These are phyloP conservation scores for Nannoperca australis DNA, from an alignment of 2,797 vertebrate genomes.

Conservation along the genomic window DNA sequence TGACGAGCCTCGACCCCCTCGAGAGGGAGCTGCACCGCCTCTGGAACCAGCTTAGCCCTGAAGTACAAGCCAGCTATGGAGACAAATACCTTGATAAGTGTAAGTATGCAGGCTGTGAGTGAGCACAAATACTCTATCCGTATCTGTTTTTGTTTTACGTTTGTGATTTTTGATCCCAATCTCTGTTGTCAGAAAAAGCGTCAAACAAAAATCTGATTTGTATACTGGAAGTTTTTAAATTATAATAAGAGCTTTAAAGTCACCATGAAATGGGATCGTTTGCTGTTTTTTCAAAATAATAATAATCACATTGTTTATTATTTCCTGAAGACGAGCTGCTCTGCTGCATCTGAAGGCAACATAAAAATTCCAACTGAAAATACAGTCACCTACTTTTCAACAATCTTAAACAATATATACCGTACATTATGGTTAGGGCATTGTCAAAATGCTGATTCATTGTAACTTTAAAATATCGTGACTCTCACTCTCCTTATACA, in stretches of 20 bases:
- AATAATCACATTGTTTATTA: neutral
- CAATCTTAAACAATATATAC: neutral
- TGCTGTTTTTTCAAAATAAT: neutral
- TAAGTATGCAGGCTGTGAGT: conserved; percentile 75
- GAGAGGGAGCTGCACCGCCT: conserved; percentile 88
- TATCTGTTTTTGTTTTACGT: neutral
- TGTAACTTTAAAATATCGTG: neutral
- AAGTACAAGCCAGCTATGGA: conserved; percentile 90
- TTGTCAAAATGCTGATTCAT: neutral
- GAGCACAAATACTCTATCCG: neutral
- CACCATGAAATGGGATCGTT: neutral
- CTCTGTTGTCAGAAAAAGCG: neutral
- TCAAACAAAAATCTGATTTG: neutral
- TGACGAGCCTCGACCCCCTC: conserved; percentile 86
- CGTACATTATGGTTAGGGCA: neutral
- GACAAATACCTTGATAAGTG: conserved; percentile 90
- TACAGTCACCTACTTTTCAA: too few species aligned
- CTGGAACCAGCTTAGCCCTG: conserved; percentile 89
- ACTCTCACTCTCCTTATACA: neutral
- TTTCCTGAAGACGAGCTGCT: neutral
- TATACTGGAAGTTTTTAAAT: neutral
- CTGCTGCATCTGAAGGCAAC: neutral
- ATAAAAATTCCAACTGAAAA: neutral
- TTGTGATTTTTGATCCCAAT: neutral
- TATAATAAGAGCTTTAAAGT: neutral